Evolutionary conservation across 2,113 vertebrate species (phyloP), one percentile per base, ranked within the genome.

Genomic region (Anhinga anhinga): DNA sequence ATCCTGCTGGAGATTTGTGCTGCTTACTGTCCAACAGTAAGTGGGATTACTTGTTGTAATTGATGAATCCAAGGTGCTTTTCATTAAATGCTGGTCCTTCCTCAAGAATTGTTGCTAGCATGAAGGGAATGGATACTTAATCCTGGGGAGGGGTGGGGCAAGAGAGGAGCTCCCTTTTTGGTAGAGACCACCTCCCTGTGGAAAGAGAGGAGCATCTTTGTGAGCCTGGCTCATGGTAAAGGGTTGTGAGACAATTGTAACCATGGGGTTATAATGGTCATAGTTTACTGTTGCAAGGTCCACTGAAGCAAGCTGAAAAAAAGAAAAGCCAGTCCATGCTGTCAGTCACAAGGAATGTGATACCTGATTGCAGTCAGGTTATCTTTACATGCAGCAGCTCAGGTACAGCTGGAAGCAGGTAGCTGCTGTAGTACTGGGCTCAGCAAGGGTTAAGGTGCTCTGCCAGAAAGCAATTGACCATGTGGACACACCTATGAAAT

Each of bases 101-200:
- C 62, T 81, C 32, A 55, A 27, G 36, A 80, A 4, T 9, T 50
- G 7, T 77, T 82, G 56, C 15, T 91, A 34, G 29, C 11, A 5
- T 55, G 32, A 59, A 26, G n/a, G n/a, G 50, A 81, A 58, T 42
- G 34, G 45, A 49, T 67, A 38, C 58, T 52, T 66, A 23, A 40
- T 52, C 34, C 13, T 2, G 0, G 18, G 17, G n/a, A 7, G 4
- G 3, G 0, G 0, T 20, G 29, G 22, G 13, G 5, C 2, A 11
- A 47, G 84, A 81, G 49, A 56, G 10, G 15, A 83, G n/a, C 47
- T 86, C 56, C 50, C 13, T 42, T 73, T 92, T 65, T 9, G 71
- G 49, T 30, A 53, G 50, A 58, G 30, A 34, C 27, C 8, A 40
- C 30, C 26, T 29, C 36, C 47, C 26, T 49, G n/a, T 70, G 65